Percentiles rank a stretch among this genome's conserved stretches.
Evolutionary conservation across 2,797 vertebrate species (phyloP).

Genomic region (Channallabes apus): DNA sequence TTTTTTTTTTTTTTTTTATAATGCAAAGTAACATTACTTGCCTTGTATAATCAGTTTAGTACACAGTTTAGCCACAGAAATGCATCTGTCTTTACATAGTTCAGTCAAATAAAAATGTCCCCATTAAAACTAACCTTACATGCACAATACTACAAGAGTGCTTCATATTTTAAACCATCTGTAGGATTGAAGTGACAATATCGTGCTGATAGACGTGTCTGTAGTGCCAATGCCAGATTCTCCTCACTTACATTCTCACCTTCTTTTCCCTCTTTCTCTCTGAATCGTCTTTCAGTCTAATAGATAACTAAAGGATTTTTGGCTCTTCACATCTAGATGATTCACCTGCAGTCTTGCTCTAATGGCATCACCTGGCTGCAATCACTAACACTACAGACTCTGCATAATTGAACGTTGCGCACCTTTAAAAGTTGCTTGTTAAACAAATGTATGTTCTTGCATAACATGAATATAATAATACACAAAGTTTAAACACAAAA

Average conservation of each 20-base stretch:
- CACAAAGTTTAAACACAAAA: not conserved
- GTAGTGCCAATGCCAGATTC: not conserved
- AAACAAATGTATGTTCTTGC: not conserved
- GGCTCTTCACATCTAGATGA: not conserved
- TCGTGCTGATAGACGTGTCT: not conserved
- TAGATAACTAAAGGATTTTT: not conserved
- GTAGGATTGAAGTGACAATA: not conserved
- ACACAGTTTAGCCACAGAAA: not conserved
- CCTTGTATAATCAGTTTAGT: not conserved
- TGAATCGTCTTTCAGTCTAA: not conserved
- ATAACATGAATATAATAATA: not conserved
- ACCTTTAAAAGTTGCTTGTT: not conserved
- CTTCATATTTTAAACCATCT: not conserved
- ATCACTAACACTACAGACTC: not conserved
- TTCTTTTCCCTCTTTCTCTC: not conserved
- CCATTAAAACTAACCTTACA: not conserved
- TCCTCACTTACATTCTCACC: not conserved
- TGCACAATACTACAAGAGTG: not conserved
- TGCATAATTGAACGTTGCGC: not conserved
- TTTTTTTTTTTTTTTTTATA: no score
- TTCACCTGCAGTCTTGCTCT: not conserved
- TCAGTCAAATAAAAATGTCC: not conserved
- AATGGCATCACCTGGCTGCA: not conserved
- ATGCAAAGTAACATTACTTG: no score
- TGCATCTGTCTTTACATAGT: not conserved